phyloP scores from a whole-genome alignment of 92 coral and sea anemone species.

The Palythoa grandiflora region DNA sequence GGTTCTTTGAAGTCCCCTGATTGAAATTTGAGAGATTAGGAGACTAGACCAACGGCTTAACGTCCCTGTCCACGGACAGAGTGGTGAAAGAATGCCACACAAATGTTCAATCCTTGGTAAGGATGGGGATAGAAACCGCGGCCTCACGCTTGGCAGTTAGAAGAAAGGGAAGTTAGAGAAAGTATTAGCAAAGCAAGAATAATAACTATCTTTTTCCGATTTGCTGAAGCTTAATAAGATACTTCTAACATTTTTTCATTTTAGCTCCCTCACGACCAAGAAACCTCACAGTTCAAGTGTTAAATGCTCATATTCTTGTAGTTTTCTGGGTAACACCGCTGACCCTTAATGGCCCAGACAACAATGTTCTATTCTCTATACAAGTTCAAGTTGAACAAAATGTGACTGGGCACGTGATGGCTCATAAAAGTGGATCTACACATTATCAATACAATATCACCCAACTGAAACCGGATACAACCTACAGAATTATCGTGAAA shows the following conservation, averaged over 20 bases:
- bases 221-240: no score
- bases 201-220: no score
- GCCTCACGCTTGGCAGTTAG: no score
- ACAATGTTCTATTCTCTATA: conserved; percentile 69
- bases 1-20: no score
- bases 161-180: no score
- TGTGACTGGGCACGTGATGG: conserved; percentile 47
- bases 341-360: conserved; percentile 73
- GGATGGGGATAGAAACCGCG: no score
- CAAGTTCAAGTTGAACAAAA: conserved; percentile 49
- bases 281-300: conserved; percentile 47
- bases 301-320: conserved; percentile 57
- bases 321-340: conserved; percentile 77
- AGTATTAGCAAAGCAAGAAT: no score
- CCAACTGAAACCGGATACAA: conserved; percentile 67
- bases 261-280: conserved; percentile 82
- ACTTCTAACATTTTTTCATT: neutral
- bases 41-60: no score
- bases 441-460: conserved; percentile 58
- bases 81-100: no score
- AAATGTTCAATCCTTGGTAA: no score
- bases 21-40: no score
- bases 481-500: conserved; percentile 66
- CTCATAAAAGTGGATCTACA: conserved; percentile 43
- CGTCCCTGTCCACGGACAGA: no score